phyloP scores from a whole-genome alignment of 2,888 invertebrate species.

The Nymphalis polychloros region DNA sequence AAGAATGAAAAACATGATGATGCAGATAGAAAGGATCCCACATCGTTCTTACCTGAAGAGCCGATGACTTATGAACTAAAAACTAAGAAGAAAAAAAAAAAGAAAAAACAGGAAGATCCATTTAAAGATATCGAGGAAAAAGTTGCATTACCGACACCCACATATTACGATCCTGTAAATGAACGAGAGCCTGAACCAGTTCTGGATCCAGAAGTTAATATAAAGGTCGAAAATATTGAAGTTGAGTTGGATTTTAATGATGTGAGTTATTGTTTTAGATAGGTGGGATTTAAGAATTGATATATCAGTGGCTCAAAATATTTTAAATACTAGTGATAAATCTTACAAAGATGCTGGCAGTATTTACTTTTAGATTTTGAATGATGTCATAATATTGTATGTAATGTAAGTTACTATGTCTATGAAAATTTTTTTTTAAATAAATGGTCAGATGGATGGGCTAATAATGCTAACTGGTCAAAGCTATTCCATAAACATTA shows the following conservation, averaged over 20 bases:
- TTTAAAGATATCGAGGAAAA: slow-evolving; percentile 66
- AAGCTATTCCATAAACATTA: too few relatives aligned
- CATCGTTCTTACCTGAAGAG: slow-evolving; percentile 68
- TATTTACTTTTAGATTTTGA: too few relatives aligned
- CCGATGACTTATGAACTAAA: slow-evolving; percentile 73
- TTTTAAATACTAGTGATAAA: too few relatives aligned
- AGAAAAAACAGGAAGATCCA: slow-evolving; percentile 64
- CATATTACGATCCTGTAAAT: slow-evolving; percentile 35
- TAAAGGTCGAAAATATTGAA: slow-evolving; percentile 75
- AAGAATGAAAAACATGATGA: slow-evolving; percentile 37
- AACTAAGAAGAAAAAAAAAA: slow-evolving; percentile 71
- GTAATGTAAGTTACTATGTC: too few relatives aligned
- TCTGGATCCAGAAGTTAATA: slow-evolving; percentile 68
- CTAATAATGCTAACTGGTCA: too few relatives aligned
- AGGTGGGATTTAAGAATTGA: too few relatives aligned
- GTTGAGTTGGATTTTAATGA: slow-evolving; percentile 74
- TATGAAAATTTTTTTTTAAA: too few relatives aligned
- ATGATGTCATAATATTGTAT: too few relatives aligned
- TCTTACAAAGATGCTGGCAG: too few relatives aligned
- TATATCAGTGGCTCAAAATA: too few relatives aligned
- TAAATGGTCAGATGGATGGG: too few relatives aligned
- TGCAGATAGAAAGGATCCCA: slow-evolving; percentile 62
- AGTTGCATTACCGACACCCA: slow-evolving; percentile 41
- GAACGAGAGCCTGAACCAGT: slow-evolving; percentile 36
- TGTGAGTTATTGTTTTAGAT: slow-evolving; percentile 52